Percentiles rank a stretch among this genome's conserved stretches.
These are phyloP conservation scores for Crocallis elinguaria DNA, from an alignment of 2,888 invertebrate genomes.

Conservation along the genomic window DNA sequence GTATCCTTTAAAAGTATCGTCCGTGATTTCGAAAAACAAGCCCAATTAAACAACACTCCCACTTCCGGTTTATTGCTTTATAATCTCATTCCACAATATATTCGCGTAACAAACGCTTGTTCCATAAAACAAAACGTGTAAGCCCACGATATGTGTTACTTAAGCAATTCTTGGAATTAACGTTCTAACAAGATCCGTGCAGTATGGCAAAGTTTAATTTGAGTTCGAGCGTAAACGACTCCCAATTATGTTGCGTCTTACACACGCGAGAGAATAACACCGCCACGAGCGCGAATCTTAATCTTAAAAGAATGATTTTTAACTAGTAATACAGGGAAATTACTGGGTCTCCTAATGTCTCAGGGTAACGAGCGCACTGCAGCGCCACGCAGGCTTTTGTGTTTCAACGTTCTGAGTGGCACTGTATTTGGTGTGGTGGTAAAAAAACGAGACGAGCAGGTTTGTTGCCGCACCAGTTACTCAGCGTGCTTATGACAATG, in stretches of 20 bases:
- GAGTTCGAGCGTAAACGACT: slow-evolving; percentile 31
- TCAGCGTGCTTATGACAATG: too few relatives aligned
- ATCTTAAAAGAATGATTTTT: neutral
- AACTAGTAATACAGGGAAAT: too few relatives aligned
- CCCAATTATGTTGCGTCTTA: slow-evolving; percentile 19
- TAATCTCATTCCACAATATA: neutral
- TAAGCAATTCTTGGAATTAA: slow-evolving; percentile 28
- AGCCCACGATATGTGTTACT: slow-evolving; percentile 14
- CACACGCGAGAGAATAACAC: slow-evolving; percentile 2
- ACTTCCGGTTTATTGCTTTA: neutral
- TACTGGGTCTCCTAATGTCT: too few relatives aligned
- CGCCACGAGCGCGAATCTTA: neutral
- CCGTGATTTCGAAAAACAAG: too few relatives aligned
- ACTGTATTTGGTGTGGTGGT: too few relatives aligned
- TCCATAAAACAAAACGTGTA: slow-evolving; percentile 11
- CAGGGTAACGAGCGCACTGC: too few relatives aligned
- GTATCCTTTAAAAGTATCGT: too few relatives aligned
- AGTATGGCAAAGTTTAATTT: slow-evolving; percentile 31
- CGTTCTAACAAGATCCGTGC: slow-evolving; percentile 29
- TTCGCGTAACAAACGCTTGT: slow-evolving; percentile 2
- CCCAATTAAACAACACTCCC: too few relatives aligned
- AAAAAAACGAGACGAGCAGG: too few relatives aligned
- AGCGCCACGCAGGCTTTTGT: too few relatives aligned
- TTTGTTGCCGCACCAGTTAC: too few relatives aligned
- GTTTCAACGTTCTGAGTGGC: too few relatives aligned